phyloP scores from a whole-genome alignment of 2,797 vertebrate genomes.

The Mormyrops boulengeri region DNA sequence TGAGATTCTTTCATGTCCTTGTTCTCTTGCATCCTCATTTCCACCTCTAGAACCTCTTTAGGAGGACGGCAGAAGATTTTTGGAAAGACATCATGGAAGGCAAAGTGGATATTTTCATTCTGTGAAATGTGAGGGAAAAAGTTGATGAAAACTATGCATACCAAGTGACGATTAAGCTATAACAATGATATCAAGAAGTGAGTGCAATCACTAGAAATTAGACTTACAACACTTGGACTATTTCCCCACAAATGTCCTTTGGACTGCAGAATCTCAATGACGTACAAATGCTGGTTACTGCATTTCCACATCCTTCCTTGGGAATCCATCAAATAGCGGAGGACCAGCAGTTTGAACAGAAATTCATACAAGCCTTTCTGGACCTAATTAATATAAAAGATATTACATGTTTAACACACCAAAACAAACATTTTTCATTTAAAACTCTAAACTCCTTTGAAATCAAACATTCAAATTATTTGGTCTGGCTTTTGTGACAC shows the following conservation, averaged over 20 bases:
- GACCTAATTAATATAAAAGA: conserved; percentile 59
- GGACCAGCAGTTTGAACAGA: conserved; percentile 84
- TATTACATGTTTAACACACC: conserved; percentile 16
- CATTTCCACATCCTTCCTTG: conserved; percentile 84
- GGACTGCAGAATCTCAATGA: conserved; percentile 76
- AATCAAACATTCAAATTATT: not conserved
- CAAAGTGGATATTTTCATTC: conserved; percentile 45
- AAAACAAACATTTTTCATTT: not conserved
- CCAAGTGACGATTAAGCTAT: not conserved
- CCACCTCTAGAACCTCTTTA: conserved; percentile 75
- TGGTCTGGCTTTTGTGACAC: conserved; percentile 22
- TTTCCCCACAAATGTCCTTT: conserved; percentile 41
- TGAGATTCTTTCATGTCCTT: not conserved
- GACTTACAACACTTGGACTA: conserved; percentile 48
- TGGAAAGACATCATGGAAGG: conserved; percentile 79
- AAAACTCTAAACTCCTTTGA: not conserved
- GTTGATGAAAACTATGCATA: not conserved
- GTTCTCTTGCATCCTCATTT: conserved; percentile 49
- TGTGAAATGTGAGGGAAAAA: conserved; percentile 37
- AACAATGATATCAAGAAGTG: not conserved
- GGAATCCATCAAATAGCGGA: conserved; percentile 76
- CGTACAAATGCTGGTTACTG: conserved; percentile 72
- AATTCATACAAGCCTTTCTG: conserved; percentile 78
- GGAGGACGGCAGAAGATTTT: conserved; percentile 79
- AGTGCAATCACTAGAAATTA: not conserved